Evolutionary conservation across 2,113 vertebrate genomes (phyloP), one percentile per base, ranked within the genome.

Genomic region (Xenotilapia longispinis): DNA sequence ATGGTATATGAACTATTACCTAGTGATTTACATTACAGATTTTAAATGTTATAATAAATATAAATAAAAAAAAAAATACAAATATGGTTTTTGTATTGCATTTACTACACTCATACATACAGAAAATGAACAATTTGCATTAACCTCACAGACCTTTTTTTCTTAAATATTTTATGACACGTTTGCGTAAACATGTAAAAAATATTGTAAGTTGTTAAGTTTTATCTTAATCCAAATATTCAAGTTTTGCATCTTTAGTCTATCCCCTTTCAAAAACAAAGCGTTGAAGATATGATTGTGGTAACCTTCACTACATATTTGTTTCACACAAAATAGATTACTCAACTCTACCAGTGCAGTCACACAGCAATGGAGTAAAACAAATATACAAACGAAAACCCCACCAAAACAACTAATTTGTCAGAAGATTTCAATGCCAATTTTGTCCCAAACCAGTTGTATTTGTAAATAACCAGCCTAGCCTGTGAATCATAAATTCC

Each of bases 81-180:
- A 19, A 73, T 28, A 73, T 28, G 5, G 4, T 45, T 78, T 31
- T 51, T 78, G 45, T 28, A 73, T 10, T 42, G 14, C 13, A 78
- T 91, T 89, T 89, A 92, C 89, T 92, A 86, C 9, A 63, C 14
- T 85, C 47, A 36, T 26, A 36, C 45, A 42, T 33, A 17, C 23
- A 17, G 12, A 68, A 82, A 68, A 8, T 33, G 5, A 23, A 51
- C 15, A 89, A 2, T 19, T 58, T 15, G 6, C 51, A 26, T 45
- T 2, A 10, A 58, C 26, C 14, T 4, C 13, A 17, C 31, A 13
- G 7, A 21, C 14, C 14, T 81, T 63, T 51, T 51, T 40, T 78
- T 40, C 47, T 80, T 75, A 84, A 86, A 84, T 53, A 91, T 65
- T 73, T 55, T 63, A 3, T 49, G 7, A 82, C 38, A 70, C 19